Evolutionary conservation across 2,888 invertebrate genomes (phyloP).

Genomic region (Tinea pellionella): DNA sequence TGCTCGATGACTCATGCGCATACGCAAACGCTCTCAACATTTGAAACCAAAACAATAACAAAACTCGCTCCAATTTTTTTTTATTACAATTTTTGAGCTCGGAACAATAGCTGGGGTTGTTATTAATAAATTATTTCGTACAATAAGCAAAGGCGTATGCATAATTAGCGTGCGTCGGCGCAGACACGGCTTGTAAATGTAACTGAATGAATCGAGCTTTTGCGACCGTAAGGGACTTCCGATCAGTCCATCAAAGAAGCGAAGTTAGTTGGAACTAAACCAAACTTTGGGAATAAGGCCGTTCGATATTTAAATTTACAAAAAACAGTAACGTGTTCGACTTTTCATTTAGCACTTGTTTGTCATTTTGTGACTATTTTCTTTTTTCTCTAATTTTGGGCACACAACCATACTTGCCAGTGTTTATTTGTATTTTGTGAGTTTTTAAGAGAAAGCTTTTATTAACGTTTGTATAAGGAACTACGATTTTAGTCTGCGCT

Average conservation of each 20-base stretch:
- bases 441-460: neutral
- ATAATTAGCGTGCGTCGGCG: no score
- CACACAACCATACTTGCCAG: neutral
- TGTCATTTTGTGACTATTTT: neutral
- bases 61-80: neutral
- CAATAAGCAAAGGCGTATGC: no score
- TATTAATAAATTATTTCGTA: no score
- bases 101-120: no score
- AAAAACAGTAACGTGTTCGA: neutral
- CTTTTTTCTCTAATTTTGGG: neutral
- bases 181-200: no score
- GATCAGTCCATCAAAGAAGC: no score
- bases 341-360: neutral
- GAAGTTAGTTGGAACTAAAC: no score
- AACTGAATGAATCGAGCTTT: no score
- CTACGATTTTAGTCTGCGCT: no score
- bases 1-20: slow-evolving; percentile 1
- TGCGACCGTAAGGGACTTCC: no score
- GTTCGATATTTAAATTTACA: neutral
- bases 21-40: neutral
- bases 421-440: neutral
- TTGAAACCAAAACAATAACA: neutral
- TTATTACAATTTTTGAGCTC: no score
- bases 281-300: neutral
- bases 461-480: neutral